Base-by-base conservation (phyloP, 1,140 invertebrate genomes). In the Papilio xuthus region DNA sequence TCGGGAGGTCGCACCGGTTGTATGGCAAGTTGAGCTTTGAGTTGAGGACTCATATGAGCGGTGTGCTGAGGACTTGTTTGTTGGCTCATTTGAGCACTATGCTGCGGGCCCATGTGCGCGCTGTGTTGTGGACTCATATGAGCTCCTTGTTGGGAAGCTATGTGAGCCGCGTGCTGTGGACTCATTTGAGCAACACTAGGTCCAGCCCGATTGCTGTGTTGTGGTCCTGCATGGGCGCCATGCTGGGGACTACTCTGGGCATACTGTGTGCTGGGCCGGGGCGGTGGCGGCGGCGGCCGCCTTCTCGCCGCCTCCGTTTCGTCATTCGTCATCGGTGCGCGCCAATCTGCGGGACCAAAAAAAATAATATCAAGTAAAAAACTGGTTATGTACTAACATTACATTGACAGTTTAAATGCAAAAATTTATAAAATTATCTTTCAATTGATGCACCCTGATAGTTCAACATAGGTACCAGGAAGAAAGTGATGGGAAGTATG, bases 291-390 rank as follows among this genome's bases (percentile, higher is more conserved):
- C 60, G 88, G 86, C 77, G 85, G 81, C 79, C 89, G 84, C 77
- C 85, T 85, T 86, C 89, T 84, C 63, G 83, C 89, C 84, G 86
- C 89, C 86, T 92, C 90, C 86, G 89, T 83, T 80, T 92, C 91
- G 80, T 93, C 91, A 67, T 67, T 67, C 76, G 89, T 83, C 91
- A 93, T 93, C 86, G 91, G 91, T 82, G 90, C 90, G 90, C 91
- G 91, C 91, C 91, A 93, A 93, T 93, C 91, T 93, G 85, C 44
- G 44, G 71, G 73, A 83, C 75, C 83, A 88, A 67, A 56, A 60
- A 77, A 73, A 50, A 60, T 28, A 15, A 15, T 63, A 63, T 23
- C 20, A 60, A n/a, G 9, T 26, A 60, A 53, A 18, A n/a, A 53
- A 37, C 32, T 37, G 32, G 4, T 37, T 37, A 37, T 37, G 50